Conservation (phyloP, 1,140 invertebrate species). For the Solenopsis fugax region DNA sequence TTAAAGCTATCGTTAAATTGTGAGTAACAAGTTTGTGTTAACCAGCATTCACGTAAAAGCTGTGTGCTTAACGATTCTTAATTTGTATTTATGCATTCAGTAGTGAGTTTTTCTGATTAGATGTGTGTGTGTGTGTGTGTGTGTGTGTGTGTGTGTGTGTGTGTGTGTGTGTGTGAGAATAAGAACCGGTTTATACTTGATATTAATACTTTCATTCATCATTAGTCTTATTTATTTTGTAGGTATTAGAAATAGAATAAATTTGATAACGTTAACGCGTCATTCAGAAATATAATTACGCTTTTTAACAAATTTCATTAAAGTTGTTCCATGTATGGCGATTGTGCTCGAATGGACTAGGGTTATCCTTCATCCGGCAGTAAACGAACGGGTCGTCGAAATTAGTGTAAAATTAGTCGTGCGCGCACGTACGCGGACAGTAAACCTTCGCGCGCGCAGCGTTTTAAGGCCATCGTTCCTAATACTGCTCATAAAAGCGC, state of each 20-base stretch:
- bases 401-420: conserved; percentile 68
- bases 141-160: too few species aligned
- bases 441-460: conserved; percentile 36
- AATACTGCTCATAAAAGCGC: conserved; percentile 81
- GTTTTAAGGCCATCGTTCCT: conserved; percentile 75
- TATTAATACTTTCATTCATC: neutral
- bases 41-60: neutral
- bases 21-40: neutral
- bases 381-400: conserved; percentile 31
- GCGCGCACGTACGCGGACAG: neutral
- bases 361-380: conserved; percentile 19
- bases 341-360: neutral
- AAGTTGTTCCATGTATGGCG: neutral
- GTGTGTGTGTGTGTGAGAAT: too few species aligned
- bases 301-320: neutral
- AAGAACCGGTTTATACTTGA: neutral
- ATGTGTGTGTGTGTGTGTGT: too few species aligned
- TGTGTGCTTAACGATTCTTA: neutral
- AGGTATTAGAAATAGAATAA: conserved; percentile 11
- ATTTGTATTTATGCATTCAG: neutral
- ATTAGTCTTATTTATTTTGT: neutral
- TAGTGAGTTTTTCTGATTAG: neutral
- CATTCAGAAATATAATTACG: neutral
- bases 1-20: conserved; percentile 1
- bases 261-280: neutral